Evolutionary conservation across 2,797 vertebrate species (phyloP).

Genomic region (Bovichtus variegatus): DNA sequence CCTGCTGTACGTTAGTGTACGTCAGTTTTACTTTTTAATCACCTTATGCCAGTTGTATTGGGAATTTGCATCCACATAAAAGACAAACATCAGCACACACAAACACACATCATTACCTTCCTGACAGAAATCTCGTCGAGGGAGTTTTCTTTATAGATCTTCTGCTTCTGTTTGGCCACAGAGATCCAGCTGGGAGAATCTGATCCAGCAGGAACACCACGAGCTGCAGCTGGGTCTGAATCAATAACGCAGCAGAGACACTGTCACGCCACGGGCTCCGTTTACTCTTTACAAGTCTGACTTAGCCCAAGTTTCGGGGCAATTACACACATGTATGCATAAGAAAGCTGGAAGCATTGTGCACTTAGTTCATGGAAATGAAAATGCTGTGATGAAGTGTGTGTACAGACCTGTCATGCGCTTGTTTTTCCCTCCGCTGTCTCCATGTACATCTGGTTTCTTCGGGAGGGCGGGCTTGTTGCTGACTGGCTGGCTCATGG

Average conservation of each 20-base stretch:
- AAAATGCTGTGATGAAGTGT: background rate
- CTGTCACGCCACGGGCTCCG: background rate
- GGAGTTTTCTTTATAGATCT: conserved; percentile 82
- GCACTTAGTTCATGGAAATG: background rate
- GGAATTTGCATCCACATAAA: background rate
- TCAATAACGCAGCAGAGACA: conserved; percentile 22
- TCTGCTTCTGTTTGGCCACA: conserved; percentile 90
- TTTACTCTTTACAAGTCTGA: background rate
- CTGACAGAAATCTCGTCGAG: conserved; percentile 75
- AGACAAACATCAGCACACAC: background rate
- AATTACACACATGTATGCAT: background rate
- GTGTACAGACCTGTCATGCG: conserved; percentile 56
- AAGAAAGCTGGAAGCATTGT: background rate
- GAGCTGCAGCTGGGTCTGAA: conserved; percentile 67
- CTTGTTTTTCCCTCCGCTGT: conserved; percentile 74
- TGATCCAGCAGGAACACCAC: conserved; percentile 36
- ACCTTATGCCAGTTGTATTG: background rate
- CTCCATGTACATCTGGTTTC: conserved; percentile 71
- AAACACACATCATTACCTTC: conserved; percentile 57
- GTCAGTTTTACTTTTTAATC: too few relatives aligned
- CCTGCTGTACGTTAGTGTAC: too few relatives aligned
- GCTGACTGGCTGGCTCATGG: conserved; percentile 44
- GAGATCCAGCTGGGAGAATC: conserved; percentile 88
- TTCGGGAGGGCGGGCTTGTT: conserved; percentile 72
- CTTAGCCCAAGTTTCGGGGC: too few relatives aligned